phyloP scores from a whole-genome alignment of 2,797 vertebrate genomes.

The Rhinophrynus dorsalis region DNA sequence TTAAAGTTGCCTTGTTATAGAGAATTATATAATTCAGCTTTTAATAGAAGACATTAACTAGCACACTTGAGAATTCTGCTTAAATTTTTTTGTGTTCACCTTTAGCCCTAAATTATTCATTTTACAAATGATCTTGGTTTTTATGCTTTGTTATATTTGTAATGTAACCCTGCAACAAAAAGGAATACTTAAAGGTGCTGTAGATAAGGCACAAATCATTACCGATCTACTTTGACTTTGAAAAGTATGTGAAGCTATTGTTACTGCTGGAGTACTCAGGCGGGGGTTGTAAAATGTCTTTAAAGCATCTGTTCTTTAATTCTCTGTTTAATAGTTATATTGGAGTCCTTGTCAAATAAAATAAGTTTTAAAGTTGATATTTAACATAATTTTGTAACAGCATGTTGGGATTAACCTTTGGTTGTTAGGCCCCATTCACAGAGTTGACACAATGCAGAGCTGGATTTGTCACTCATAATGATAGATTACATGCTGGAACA shows the following conservation, averaged over 20 bases:
- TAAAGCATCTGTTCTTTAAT: slow-evolving; percentile 33
- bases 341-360: slow-evolving; percentile 21
- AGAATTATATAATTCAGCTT: too few species aligned
- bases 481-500: too few species aligned
- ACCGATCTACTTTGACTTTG: slow-evolving; percentile 15
- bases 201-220: neutral
- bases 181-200: neutral
- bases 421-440: too few species aligned
- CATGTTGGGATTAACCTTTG: too few species aligned
- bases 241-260: neutral
- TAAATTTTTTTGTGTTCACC: neutral
- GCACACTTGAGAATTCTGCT: too few species aligned
- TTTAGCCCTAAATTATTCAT: neutral
- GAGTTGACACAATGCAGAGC: too few species aligned
- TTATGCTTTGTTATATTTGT: neutral
- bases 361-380: slow-evolving; percentile 2
- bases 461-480: too few species aligned
- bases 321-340: slow-evolving; percentile 18
- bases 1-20: too few species aligned
- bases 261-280: neutral
- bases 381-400: neutral
- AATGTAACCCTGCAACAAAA: neutral
- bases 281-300: slow-evolving; percentile 18
- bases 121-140: neutral
- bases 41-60: too few species aligned